Evolutionary conservation across 2,113 vertebrate genomes (phyloP), one percentile per base, ranked within the genome.

Genomic region (Cheilinus undulatus): DNA sequence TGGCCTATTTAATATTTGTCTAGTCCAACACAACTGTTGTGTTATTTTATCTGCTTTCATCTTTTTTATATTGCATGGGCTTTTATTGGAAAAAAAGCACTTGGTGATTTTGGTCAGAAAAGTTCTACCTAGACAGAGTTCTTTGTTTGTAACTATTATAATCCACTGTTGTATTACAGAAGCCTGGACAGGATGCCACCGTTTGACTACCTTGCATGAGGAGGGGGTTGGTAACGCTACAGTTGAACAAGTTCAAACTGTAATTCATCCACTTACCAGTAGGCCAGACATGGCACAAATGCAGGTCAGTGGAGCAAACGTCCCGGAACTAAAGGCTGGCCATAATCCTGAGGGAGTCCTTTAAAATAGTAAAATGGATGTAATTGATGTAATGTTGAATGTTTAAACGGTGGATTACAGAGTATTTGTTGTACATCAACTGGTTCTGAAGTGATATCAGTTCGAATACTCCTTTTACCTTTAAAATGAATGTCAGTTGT

Each of bases 301-400:
- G 27, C 74, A 86, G 83, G 86, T 86, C 82, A 88, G 75, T 84
- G 64, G 83, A 38, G 82, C 85, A 85, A 77, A 58, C 52, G 1
- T 54, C 49, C 50, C 60, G 62, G 32, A 60, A 73, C 17, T 51
- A 28, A 28, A 78, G 24, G 15, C 27, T 17, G 27, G 24, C 27
- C 7, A 49, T 17, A 15, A 24, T 30, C 3, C n/a, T 57, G n/a
- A 28, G n/a, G n/a, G n/a, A n/a, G n/a, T n/a, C n/a, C n/a, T n/a
- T n/a, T n/a, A n/a, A n/a, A n/a, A n/a, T n/a, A n/a, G n/a, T n/a
- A n/a, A n/a, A n/a, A n/a, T n/a, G n/a, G n/a, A n/a, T n/a, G n/a
- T n/a, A 8, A 40, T 10, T 11, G n/a, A 20, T 15, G 0, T 28
- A 5, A 13, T 11, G 2, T n/a, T 46, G 15, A 19, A 27, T 28